Conservation (phyloP, 2,888 invertebrate genomes). For the Pristionchus fissidentatus region DNA sequence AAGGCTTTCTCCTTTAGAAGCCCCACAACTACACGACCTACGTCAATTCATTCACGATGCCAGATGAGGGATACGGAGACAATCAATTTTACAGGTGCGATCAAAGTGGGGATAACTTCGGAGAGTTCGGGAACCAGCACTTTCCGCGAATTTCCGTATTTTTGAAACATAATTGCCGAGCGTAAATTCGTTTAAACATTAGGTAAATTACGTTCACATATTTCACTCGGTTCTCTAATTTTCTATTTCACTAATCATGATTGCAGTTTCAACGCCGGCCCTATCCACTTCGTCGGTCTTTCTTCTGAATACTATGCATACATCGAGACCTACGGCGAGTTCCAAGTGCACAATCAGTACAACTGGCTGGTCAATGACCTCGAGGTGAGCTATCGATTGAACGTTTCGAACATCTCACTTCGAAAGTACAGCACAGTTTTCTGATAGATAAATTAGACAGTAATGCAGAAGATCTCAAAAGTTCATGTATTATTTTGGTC, state of each 20-base stretch:
- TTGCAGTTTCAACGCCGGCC: constrained; percentile 88
- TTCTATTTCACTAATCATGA: neutral
- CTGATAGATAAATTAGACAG: too few species aligned
- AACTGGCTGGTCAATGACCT: constrained; percentile 71
- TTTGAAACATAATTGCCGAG: too few species aligned
- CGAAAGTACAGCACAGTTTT: too few species aligned
- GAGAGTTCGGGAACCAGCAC: too few species aligned
- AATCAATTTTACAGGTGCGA: constrained; percentile 76
- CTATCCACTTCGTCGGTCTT: constrained; percentile 91
- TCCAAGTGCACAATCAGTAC: constrained; percentile 79
- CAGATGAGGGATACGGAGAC: constrained; percentile 79
- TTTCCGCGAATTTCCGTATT: too few species aligned
- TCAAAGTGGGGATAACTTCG: neutral
- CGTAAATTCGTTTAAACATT: too few species aligned
- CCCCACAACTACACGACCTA: constrained; percentile 94
- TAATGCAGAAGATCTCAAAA: too few species aligned
- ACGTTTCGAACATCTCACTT: too few species aligned
- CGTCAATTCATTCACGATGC: constrained; percentile 91
- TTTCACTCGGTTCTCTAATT: too few species aligned
- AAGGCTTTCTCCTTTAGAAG: constrained; percentile 52
- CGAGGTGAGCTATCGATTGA: constrained; percentile 52
- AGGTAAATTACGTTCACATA: too few species aligned
- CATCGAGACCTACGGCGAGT: constrained; percentile 88
- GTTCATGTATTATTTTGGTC: too few species aligned
- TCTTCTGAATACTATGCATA: constrained; percentile 92